Evolutionary conservation across 2,888 invertebrate genomes (phyloP).

Genomic region (Euplexia lucipara): DNA sequence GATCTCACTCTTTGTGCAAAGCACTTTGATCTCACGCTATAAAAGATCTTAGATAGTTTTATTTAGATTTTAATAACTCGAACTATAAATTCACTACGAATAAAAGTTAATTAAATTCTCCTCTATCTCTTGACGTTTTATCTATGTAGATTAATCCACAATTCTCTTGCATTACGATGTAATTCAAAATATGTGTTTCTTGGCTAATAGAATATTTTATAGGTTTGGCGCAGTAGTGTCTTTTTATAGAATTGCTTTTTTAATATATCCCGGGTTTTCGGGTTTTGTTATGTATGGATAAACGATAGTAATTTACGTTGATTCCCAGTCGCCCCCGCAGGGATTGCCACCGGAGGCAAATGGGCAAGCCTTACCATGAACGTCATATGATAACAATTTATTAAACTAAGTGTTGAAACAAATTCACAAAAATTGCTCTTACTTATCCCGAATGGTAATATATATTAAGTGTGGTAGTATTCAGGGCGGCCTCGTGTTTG

Average conservation of each 20-base stretch:
- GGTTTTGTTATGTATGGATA: slow-evolving; percentile 6
- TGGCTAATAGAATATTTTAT: slow-evolving; percentile 30
- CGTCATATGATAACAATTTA: slow-evolving; percentile 6
- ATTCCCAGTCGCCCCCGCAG: too few relatives aligned
- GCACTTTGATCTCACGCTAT: slow-evolving; percentile 46
- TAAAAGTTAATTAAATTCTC: slow-evolving; percentile 36
- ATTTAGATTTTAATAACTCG: slow-evolving; percentile 54
- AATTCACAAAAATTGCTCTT: not conserved
- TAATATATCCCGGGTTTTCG: not conserved
- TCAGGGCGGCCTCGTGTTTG: slow-evolving; percentile 9
- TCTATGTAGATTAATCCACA: slow-evolving; percentile 14
- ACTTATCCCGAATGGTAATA: slow-evolving; percentile 22
- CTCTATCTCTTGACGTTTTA: slow-evolving; percentile 20
- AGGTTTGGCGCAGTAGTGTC: not conserved
- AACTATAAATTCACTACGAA: slow-evolving; percentile 33
- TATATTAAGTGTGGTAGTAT: slow-evolving; percentile 8
- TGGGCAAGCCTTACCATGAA: not conserved
- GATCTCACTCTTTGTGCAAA: slow-evolving; percentile 23
- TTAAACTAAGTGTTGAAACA: not conserved
- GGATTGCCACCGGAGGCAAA: too few relatives aligned
- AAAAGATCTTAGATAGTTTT: slow-evolving; percentile 45
- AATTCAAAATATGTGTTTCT: slow-evolving; percentile 32
- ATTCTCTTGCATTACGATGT: slow-evolving; percentile 15
- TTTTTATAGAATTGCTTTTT: not conserved
- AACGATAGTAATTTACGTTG: too few relatives aligned